A percentile compares a stretch with the other conserved stretches of the same genome.
These are phyloP conservation scores for Trichosurus vulpecula DNA, from an alignment of 2,797 vertebrate species.

Conservation along the genomic window DNA sequence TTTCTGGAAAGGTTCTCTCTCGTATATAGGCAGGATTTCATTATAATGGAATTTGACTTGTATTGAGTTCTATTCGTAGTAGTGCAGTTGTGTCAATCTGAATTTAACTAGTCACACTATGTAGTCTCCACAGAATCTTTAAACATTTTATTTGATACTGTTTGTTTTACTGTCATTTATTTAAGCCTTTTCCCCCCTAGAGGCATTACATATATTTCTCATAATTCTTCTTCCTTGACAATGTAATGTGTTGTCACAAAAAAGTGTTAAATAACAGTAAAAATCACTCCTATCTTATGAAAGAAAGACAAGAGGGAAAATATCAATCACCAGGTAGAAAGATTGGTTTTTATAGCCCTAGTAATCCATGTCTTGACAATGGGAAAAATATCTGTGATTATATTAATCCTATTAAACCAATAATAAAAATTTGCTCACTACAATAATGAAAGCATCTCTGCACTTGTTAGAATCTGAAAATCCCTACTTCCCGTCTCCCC, in stretches of 20 bases:
- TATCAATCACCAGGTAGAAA: neutral
- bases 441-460: constrained; percentile 49
- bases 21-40: neutral
- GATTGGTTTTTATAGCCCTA: constrained; percentile 49
- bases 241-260: neutral
- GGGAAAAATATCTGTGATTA: constrained; percentile 42
- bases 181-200: neutral
- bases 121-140: neutral
- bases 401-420: constrained; percentile 45
- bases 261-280: neutral
- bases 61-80: neutral
- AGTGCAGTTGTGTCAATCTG: neutral
- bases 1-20: neutral
- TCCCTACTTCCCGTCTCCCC: constrained; percentile 59
- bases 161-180: neutral
- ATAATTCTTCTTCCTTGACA: neutral
- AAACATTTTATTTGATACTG: neutral
- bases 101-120: neutral
- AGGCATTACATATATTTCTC: neutral
- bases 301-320: constrained; percentile 26
- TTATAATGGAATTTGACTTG: constrained; percentile 6
- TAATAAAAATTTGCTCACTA: constrained; percentile 19
- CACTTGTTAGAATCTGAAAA: constrained; percentile 49
- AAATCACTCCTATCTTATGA: neutral
- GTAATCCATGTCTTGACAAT: constrained; percentile 47